Base-by-base conservation (phyloP, 1,140 invertebrate genomes). In the Coptotermes formosanus region DNA sequence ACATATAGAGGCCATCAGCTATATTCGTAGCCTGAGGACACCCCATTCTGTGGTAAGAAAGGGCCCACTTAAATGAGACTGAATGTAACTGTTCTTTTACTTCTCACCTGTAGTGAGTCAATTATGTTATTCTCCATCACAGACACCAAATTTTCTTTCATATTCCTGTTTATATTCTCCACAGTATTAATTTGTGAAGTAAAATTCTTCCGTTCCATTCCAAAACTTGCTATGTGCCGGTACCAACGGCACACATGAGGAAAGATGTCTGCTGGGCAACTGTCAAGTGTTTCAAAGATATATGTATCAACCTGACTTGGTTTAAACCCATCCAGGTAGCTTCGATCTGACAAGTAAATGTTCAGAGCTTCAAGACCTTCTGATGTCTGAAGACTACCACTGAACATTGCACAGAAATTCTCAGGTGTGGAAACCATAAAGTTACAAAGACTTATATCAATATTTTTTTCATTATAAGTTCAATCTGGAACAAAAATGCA, bases 211-310 rank as follows among this genome's bases (percentile, higher is more conserved):
- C 83, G 81, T 30, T 86, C 88, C 25, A 82, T 43, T 59, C 82
- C 84, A 81, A 87, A 89, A 83, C 88, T 88, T 85, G 86, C 86
- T 81, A 89, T 87, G 55, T 89, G 89, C 16, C 43, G 82, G 45
- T 88, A 88, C 88, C 88, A 89, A 44, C 88, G 88, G 69, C 81
- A 69, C 21, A 69, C 85, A 84, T 89, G 88, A 25, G 85, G 85
- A 64, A 85, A 87, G 3, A 83, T 69, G 9, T 82, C 45, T 23
- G 81, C 21, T 21, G 87, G 87, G 82, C 82, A 86, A 75, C 38
- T 69, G 45, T 45, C 82, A 25, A 89, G 32, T 16, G 83, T 86
- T 83, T 87, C 55, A 87, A 87, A 89, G 3, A 88, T 82, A 59
- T 14, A 55, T 25, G 84, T 81, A 86, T 89, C 88, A 69, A 59